These are phyloP conservation scores for Zaprionus taronus DNA, from an alignment of 1,140 invertebrate genomes.

Conservation along the genomic window DNA sequence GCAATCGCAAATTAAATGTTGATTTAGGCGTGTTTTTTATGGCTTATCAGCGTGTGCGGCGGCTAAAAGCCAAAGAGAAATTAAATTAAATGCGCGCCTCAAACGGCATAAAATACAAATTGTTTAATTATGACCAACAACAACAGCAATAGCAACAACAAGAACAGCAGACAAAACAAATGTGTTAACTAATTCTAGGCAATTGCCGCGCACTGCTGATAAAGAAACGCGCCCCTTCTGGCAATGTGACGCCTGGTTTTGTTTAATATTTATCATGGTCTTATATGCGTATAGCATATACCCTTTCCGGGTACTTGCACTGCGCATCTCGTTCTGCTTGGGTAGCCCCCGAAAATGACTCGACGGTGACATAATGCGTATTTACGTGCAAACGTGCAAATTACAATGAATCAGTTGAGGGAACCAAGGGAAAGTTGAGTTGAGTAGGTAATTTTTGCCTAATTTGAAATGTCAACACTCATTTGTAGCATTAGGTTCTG, in stretches of 20 bases:
- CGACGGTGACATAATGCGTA: constrained; percentile 4
- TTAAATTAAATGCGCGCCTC: constrained; percentile 76
- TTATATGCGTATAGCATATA: constrained; percentile 9
- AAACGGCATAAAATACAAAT: constrained; percentile 73
- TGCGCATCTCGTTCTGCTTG: constrained; percentile 30
- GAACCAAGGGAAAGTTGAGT: constrained; percentile 1
- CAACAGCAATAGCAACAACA: constrained; percentile 24
- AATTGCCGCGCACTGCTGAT: constrained; percentile 64
- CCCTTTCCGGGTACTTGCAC: constrained; percentile 50
- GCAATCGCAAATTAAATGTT: constrained; percentile 79
- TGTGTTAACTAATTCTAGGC: constrained; percentile 80
- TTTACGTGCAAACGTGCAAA: background rate
- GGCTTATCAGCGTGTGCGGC: constrained; percentile 65
- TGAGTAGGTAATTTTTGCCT: background rate
- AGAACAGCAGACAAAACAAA: constrained; percentile 43
- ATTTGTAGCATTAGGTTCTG: too few relatives aligned
- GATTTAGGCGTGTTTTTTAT: constrained; percentile 77
- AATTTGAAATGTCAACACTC: too few relatives aligned
- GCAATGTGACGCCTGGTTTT: constrained; percentile 35
- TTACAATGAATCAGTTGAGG: background rate
- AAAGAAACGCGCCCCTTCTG: constrained; percentile 45
- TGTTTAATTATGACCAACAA: constrained; percentile 74
- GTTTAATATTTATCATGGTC: constrained; percentile 25
- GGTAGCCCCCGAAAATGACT: background rate
- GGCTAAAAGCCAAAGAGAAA: constrained; percentile 70